Evolutionary conservation across 2,888 invertebrate species (phyloP).

Genomic region (Drosophila neotestacea): DNA sequence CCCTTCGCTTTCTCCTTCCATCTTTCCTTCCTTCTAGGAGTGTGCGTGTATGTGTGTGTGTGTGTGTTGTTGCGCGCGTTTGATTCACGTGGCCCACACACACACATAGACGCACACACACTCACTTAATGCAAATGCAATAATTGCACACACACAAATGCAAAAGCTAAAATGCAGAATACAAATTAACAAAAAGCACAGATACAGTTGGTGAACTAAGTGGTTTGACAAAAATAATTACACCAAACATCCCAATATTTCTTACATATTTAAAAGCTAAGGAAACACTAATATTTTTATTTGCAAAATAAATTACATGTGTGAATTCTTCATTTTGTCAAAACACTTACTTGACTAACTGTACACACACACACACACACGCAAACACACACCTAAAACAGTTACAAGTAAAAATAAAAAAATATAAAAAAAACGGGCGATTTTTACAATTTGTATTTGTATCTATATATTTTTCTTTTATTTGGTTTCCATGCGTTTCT

Average conservation of each 20-base stretch:
- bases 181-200: conserved; percentile 19
- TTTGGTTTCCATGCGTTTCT: conserved; percentile 1
- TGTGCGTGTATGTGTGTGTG: conserved; percentile 3
- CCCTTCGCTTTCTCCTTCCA: conserved; percentile 25
- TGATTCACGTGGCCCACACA: conserved; percentile 73
- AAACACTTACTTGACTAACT: too few relatives aligned
- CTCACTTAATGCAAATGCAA: conserved; percentile 48
- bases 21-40: not conserved
- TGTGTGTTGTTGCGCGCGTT: conserved; percentile 69
- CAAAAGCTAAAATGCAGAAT: conserved; percentile 21
- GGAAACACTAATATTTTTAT: too few relatives aligned
- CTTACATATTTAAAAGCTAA: too few relatives aligned
- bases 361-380: conserved; percentile 1
- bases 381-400: conserved; percentile 10
- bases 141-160: conserved; percentile 34
- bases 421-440: conserved; percentile 19
- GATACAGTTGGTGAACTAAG: too few relatives aligned
- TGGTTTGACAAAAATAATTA: too few relatives aligned
- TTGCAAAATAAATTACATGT: too few relatives aligned
- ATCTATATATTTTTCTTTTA: conserved; percentile 3
- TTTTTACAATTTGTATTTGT: conserved; percentile 2
- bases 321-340: too few relatives aligned
- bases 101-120: conserved; percentile 31
- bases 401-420: conserved; percentile 18
- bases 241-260: too few relatives aligned